Percentiles rank a stretch among this genome's conserved stretches.
Conservation (phyloP, 2,113 vertebrate species). For the Rhodinocichla rosea region DNA sequence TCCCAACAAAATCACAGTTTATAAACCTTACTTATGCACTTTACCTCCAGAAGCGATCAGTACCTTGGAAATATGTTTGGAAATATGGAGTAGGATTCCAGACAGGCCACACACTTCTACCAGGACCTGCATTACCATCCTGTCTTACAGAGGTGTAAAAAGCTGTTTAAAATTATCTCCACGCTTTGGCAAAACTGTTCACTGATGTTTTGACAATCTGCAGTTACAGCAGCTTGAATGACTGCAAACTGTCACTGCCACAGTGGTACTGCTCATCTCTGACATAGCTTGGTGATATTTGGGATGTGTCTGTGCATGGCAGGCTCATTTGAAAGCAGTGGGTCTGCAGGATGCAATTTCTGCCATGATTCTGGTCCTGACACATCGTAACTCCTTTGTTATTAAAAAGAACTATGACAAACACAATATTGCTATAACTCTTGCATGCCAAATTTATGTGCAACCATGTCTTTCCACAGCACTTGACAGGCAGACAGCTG, state of each 20-base stretch:
- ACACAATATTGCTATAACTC: background rate
- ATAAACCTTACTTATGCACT: background rate
- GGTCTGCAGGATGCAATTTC: background rate
- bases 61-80: background rate
- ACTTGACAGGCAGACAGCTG: background rate
- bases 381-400: background rate
- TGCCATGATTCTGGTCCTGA: background rate
- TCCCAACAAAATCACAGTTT: background rate
- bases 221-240: background rate
- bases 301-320: background rate
- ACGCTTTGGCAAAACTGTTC: background rate
- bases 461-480: background rate
- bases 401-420: background rate
- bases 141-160: background rate
- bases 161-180: background rate
- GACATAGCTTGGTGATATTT: background rate
- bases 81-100: background rate
- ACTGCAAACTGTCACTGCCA: slow-evolving; percentile 10
- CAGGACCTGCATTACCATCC: background rate
- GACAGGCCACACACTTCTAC: background rate
- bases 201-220: background rate
- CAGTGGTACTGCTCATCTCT: background rate
- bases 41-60: background rate
- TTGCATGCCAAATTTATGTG: background rate
- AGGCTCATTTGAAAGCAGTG: background rate